Conservation (phyloP, 2,888 invertebrate genomes). For the Drosophila helvetica region DNA sequence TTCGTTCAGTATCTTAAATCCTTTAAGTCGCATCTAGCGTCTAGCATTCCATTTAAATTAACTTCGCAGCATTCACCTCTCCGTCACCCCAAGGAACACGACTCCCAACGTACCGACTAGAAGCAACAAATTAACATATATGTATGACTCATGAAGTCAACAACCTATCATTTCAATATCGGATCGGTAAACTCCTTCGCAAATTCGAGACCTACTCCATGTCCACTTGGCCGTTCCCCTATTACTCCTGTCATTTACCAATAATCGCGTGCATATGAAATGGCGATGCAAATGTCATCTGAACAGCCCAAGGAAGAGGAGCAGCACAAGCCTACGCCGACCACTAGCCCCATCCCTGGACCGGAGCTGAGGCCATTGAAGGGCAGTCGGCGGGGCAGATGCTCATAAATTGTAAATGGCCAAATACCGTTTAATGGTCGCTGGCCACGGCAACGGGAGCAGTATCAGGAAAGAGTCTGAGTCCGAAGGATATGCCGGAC, state of each 20-base stretch:
- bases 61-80: background rate
- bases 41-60: slow-evolving; percentile 25
- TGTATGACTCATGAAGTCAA: no score
- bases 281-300: slow-evolving; percentile 36
- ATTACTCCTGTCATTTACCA: slow-evolving; percentile 53
- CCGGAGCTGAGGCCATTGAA: background rate
- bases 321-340: background rate
- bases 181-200: background rate
- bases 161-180: no score
- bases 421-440: slow-evolving; percentile 81
- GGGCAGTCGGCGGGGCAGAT: slow-evolving; percentile 31
- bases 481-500: background rate
- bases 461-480: background rate
- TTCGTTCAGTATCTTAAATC: slow-evolving; percentile 22
- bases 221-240: background rate
- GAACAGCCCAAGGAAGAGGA: background rate
- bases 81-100: no score
- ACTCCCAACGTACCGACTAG: no score
- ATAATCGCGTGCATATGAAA: slow-evolving; percentile 69
- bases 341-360: background rate
- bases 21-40: slow-evolving; percentile 49
- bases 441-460: slow-evolving; percentile 50
- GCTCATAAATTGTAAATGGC: slow-evolving; percentile 81
- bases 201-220: background rate
- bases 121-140: no score